phyloP scores from a whole-genome alignment of 2,113 vertebrate species.

The Colaptes auratus region DNA sequence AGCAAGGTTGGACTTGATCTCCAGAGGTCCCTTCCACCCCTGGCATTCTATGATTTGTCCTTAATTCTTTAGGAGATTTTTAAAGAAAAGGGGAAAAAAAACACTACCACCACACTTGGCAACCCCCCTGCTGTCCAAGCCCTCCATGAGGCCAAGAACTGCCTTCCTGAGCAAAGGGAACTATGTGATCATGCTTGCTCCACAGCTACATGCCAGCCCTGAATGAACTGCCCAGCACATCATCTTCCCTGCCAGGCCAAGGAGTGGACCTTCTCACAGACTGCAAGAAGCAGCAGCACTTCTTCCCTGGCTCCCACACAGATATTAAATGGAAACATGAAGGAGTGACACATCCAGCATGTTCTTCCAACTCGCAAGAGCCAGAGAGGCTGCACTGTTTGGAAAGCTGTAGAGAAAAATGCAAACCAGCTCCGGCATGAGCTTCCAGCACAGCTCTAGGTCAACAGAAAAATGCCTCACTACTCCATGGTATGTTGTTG shows the following conservation, averaged over 20 bases:
- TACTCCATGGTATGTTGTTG: not conserved
- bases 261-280: rapidly evolving
- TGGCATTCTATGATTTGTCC: not conserved
- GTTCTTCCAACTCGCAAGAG: not conserved
- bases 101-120: no score
- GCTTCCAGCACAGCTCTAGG: not conserved
- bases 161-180: not conserved
- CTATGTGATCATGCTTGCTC: rapidly evolving
- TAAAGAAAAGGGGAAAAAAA: not conserved
- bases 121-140: rapidly evolving
- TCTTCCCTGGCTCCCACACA: not conserved
- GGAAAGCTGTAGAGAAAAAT: not conserved
- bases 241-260: not conserved
- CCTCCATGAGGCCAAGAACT: rapidly evolving
- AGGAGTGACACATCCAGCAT: not conserved
- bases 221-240: not conserved
- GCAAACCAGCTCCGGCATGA: not conserved
- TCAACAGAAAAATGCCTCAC: not conserved
- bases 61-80: not conserved
- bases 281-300: not conserved
- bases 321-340: not conserved
- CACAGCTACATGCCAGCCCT: not conserved
- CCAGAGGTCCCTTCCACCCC: no score
- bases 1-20: no score
- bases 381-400: not conserved